These are phyloP conservation scores for Synergus umbraculus DNA, from an alignment of 2,888 invertebrate genomes.

Conservation along the genomic window DNA sequence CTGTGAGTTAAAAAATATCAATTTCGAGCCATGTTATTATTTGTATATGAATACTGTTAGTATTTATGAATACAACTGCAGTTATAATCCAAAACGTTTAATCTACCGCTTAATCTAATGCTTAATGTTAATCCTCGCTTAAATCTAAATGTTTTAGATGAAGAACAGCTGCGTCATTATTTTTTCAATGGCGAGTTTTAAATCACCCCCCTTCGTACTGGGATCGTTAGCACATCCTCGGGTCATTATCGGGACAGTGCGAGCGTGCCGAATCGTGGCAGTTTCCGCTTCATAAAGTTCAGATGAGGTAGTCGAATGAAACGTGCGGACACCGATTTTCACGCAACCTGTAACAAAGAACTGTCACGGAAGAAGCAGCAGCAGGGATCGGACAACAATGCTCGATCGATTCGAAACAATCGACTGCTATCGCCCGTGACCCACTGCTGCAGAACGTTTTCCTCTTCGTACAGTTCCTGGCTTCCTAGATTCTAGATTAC, in stretches of 20 bases:
- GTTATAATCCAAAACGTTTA: too few relatives aligned
- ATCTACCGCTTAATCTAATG: too few relatives aligned
- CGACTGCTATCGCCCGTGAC: slow-evolving; percentile 59
- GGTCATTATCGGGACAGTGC: slow-evolving; percentile 22
- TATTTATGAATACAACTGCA: too few relatives aligned
- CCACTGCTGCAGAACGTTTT: slow-evolving; percentile 54
- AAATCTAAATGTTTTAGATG: neutral
- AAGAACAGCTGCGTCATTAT: slow-evolving; percentile 23
- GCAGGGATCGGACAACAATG: slow-evolving; percentile 36
- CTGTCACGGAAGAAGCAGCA: slow-evolving; percentile 22
- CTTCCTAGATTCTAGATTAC: slow-evolving; percentile 50
- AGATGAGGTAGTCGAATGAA: slow-evolving; percentile 36
- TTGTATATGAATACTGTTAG: too few relatives aligned
- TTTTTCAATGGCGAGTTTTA: slow-evolving; percentile 14
- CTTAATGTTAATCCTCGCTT: too few relatives aligned
- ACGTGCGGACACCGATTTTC: slow-evolving; percentile 49
- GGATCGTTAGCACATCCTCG: slow-evolving; percentile 26
- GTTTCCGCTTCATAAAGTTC: slow-evolving; percentile 45
- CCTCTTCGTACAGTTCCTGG: slow-evolving; percentile 48
- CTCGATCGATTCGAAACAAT: slow-evolving; percentile 57
- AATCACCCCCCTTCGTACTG: slow-evolving; percentile 15
- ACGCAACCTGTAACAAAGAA: slow-evolving; percentile 44
- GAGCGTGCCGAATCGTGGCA: slow-evolving; percentile 16
- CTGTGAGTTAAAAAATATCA: too few relatives aligned
- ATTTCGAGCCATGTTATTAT: too few relatives aligned